Percentiles rank a stretch among this genome's conserved stretches.
Conservation (phyloP, 2,797 vertebrate species). For the Sebastes steindachneri region DNA sequence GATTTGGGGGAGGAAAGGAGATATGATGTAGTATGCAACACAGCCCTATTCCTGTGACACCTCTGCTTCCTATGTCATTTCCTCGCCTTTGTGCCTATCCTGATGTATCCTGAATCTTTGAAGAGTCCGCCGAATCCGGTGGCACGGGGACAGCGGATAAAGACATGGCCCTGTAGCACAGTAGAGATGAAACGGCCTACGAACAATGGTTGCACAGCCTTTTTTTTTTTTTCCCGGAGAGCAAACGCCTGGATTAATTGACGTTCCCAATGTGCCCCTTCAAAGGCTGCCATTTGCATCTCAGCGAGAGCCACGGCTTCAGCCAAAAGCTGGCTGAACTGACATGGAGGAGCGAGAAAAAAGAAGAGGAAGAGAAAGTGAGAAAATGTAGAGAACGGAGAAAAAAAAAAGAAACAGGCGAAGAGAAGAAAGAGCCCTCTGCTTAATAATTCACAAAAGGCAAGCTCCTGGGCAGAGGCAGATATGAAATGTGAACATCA, state of each 20-base stretch:
- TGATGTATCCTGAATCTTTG: constrained; percentile 59
- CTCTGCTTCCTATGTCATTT: constrained; percentile 55
- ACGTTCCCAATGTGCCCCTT: constrained; percentile 69
- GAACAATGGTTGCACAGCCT: constrained; percentile 58
- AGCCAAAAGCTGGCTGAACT: constrained; percentile 58
- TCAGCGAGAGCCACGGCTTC: constrained; percentile 58
- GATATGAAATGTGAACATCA: constrained; percentile 84
- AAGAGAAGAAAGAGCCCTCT: constrained; percentile 75
- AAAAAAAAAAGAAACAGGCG: constrained; percentile 33
- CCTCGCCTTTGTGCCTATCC: constrained; percentile 48
- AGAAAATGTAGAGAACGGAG: constrained; percentile 29
- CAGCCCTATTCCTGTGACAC: constrained; percentile 41
- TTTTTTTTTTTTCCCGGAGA: constrained; percentile 12
- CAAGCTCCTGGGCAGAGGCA: constrained; percentile 78
- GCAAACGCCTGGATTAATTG: constrained; percentile 76
- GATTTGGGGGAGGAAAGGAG: constrained; percentile 12
- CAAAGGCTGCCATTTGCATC: constrained; percentile 79
- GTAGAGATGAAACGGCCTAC: constrained; percentile 62
- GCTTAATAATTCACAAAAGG: constrained; percentile 84
- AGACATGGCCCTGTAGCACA: constrained; percentile 61
- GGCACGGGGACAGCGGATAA: constrained; percentile 57
- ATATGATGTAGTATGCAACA: constrained; percentile 52
- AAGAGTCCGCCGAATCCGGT: constrained; percentile 47
- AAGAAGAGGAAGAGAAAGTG: constrained; percentile 22
- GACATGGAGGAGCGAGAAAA: constrained; percentile 59